These are phyloP conservation scores for Spisula solida DNA, from an alignment of 2,888 invertebrate genomes.

Conservation along the genomic window DNA sequence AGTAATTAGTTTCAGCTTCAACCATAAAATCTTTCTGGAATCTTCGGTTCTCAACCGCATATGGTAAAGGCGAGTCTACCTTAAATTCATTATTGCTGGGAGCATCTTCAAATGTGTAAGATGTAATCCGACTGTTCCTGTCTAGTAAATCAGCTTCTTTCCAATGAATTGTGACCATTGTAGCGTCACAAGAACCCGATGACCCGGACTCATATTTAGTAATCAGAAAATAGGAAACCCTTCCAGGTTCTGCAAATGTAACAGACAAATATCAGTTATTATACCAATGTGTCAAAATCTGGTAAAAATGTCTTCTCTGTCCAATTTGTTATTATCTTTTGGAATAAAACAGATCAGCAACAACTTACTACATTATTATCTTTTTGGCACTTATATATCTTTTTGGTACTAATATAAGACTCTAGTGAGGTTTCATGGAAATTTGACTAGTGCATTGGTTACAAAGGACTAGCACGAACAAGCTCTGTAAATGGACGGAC, in stretches of 20 bases:
- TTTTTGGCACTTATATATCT: too few relatives aligned
- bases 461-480: too few relatives aligned
- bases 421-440: too few relatives aligned
- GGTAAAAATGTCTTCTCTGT: too few relatives aligned
- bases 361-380: too few relatives aligned
- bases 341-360: too few relatives aligned
- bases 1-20: background rate
- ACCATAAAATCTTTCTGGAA: background rate
- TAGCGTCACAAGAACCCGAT: conserved; percentile 27
- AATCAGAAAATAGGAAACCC: background rate
- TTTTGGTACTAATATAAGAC: too few relatives aligned
- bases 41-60: background rate
- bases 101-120: background rate
- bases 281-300: too few relatives aligned
- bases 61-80: background rate
- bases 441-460: too few relatives aligned
- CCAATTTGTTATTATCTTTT: too few relatives aligned
- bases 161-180: conserved; percentile 39
- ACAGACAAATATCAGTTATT: background rate
- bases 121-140: conserved; percentile 18
- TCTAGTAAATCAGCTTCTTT: conserved; percentile 23
- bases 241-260: conserved; percentile 33
- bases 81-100: background rate
- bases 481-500: too few relatives aligned
- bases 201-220: background rate